Evolutionary conservation across 2,797 vertebrate species (phyloP), one percentile per base, ranked within the genome.

Genomic region (Dallia pectoralis): DNA sequence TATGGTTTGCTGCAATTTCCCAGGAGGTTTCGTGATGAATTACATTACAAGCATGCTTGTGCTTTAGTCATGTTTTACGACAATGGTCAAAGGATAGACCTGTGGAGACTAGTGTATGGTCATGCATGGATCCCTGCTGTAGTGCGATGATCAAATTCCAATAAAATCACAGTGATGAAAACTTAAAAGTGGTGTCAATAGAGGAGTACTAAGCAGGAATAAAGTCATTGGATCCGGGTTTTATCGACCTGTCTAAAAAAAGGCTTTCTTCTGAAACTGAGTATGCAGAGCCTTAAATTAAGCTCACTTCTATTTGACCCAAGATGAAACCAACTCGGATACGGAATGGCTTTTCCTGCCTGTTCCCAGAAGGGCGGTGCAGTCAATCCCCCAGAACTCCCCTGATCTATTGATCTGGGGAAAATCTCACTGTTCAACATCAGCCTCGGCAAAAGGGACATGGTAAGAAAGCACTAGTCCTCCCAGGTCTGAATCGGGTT

Each of bases 201-300:
- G 89, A 84, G 88, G 84, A 85, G 87, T 88, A 86, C n/a, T 87
- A 84, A 86, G 87, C 86, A 36, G 29, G 30, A 9, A 12, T 70
- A 9, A 4, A 48, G 86, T 86, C 84, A 85, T 72, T 81, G 85
- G 87, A 90, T 84, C 86, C 83, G 76, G 84, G 86, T 89, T 90
- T 87, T 86, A 90, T 93, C 91, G 86, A 92, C 90, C 89, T 89
- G 87, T 79, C 86, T 85, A 84, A 91, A 90, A 92, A 79, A 71
- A 44, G 86, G 85, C 84, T 86, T 83, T 81, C 87, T 87, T 91
- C 89, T 91, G 87, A 91, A 91, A 92, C 90, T 91, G 91, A 89
- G 89, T 82, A 86, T 85, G 87, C 90, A 88, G 87, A 87, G 88
- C 88, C 86, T 84, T 88, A 92, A 92, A 92, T 93, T 91, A 93